Evolutionary conservation across 2,797 vertebrate species (phyloP).

Genomic region (Acestrorhynchus altus): DNA sequence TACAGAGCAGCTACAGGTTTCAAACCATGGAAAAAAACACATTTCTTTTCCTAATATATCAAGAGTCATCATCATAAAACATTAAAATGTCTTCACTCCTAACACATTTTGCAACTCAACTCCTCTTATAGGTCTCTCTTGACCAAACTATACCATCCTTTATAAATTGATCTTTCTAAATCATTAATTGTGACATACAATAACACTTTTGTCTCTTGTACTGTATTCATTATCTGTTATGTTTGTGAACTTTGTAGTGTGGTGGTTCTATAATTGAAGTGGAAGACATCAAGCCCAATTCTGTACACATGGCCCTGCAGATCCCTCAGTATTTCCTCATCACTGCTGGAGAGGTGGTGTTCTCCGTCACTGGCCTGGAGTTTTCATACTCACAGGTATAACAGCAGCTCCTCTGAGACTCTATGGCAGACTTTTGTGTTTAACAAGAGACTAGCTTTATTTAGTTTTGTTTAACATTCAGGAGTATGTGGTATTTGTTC

Average conservation of each 20-base stretch:
- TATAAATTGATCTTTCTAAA: no score
- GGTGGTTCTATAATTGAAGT: slow-evolving; percentile 39
- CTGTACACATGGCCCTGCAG: slow-evolving; percentile 90
- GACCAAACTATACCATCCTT: no score
- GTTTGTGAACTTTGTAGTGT: slow-evolving; percentile 66
- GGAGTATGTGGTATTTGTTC: neutral
- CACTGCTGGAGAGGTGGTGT: slow-evolving; percentile 91
- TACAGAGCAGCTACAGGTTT: no score
- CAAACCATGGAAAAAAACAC: no score
- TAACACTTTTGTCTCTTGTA: neutral
- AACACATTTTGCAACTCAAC: no score
- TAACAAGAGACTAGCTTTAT: neutral
- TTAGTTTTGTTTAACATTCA: neutral
- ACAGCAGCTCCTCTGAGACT: neutral
- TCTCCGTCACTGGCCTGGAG: slow-evolving; percentile 92
- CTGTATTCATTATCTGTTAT: neutral
- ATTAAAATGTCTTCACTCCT: no score
- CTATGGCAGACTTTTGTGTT: neutral
- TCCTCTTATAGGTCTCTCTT: no score
- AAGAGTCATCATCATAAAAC: no score
- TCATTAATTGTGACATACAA: neutral
- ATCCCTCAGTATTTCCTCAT: slow-evolving; percentile 97
- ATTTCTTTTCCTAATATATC: no score
- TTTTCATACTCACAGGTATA: slow-evolving; percentile 97
- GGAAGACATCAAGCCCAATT: slow-evolving; percentile 86